phyloP scores from a whole-genome alignment of 2,797 vertebrate species.

The Picus viridis region DNA sequence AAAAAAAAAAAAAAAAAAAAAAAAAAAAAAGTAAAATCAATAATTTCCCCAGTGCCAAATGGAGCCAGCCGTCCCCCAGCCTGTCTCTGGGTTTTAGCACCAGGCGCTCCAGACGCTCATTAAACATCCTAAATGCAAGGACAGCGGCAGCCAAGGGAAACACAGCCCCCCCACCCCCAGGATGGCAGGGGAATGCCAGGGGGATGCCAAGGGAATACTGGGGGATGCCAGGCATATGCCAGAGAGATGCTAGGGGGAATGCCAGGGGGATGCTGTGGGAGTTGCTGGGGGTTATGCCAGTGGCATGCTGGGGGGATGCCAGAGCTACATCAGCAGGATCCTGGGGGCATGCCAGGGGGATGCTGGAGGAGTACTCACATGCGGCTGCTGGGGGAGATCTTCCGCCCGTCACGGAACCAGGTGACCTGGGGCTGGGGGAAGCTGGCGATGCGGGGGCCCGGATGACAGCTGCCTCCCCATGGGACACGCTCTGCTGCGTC shows the following conservation, averaged over 20 bases:
- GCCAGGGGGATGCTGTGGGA: not conserved
- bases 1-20: not conserved
- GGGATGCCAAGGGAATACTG: not conserved
- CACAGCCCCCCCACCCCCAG: rapidly evolving
- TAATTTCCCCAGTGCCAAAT: slow-evolving; percentile 44
- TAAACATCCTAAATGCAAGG: slow-evolving; percentile 68
- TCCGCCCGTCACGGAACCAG: slow-evolving; percentile 94
- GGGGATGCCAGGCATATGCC: not conserved
- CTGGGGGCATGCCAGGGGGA: not conserved
- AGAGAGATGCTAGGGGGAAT: not conserved
- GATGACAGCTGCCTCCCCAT: slow-evolving; percentile 92
- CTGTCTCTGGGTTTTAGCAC: slow-evolving; percentile 15
- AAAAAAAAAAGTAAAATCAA: not conserved
- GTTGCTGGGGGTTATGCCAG: not conserved
- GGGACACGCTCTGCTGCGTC: slow-evolving; percentile 85
- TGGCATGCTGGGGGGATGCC: not conserved
- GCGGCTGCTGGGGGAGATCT: slow-evolving; percentile 96
- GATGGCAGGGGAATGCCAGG: no score
- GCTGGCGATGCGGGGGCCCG: slow-evolving; percentile 88
- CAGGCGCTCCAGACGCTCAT: slow-evolving; percentile 21
- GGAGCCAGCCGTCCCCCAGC: slow-evolving; percentile 35
- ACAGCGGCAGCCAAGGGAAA: slow-evolving; percentile 39
- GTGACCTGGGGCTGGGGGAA: slow-evolving; percentile 96
- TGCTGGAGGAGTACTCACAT: slow-evolving; percentile 84
- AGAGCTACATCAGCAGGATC: not conserved